Conservation (phyloP, 1,140 invertebrate genomes). For the Drosophila suzukii region DNA sequence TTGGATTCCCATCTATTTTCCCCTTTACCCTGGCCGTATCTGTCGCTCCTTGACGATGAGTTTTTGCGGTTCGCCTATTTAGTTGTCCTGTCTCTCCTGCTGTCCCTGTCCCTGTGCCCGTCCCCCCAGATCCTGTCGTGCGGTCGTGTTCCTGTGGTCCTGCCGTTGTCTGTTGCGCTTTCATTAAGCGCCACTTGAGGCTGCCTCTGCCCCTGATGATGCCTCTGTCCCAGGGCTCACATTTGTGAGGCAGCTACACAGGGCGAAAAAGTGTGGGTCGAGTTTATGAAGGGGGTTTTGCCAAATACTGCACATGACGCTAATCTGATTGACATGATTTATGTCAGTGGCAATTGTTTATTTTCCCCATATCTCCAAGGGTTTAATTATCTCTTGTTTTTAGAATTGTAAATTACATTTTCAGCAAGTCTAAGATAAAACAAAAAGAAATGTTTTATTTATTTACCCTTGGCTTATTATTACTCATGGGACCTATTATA, state of each 20-base stretch:
- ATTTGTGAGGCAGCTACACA: constrained; percentile 50
- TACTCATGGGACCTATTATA: too few relatives aligned
- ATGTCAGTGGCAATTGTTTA: constrained; percentile 14
- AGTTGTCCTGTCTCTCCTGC: constrained; percentile 41
- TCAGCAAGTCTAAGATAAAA: too few relatives aligned
- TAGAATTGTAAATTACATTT: not conserved
- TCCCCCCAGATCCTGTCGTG: constrained; percentile 22
- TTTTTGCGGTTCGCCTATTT: constrained; percentile 67
- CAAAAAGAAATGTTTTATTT: too few relatives aligned
- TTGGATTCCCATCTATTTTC: constrained; percentile 28
- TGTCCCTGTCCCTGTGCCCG: not conserved
- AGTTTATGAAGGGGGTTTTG: not conserved
- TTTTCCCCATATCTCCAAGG: constrained; percentile 12
- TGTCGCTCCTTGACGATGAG: constrained; percentile 57
- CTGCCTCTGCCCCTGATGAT: constrained; percentile 37
- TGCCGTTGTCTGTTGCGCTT: constrained; percentile 74
- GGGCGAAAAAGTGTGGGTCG: not conserved
- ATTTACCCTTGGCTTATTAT: too few relatives aligned
- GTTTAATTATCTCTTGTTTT: constrained; percentile 5
- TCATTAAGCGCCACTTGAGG: constrained; percentile 79
- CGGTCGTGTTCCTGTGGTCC: constrained; percentile 56
- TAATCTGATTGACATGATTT: constrained; percentile 10
- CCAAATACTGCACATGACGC: constrained; percentile 22
- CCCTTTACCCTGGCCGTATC: constrained; percentile 27
- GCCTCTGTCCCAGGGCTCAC: constrained; percentile 57